Conservation (phyloP, 2,797 vertebrate genomes). For the Melanotaenia maccullochi region DNA sequence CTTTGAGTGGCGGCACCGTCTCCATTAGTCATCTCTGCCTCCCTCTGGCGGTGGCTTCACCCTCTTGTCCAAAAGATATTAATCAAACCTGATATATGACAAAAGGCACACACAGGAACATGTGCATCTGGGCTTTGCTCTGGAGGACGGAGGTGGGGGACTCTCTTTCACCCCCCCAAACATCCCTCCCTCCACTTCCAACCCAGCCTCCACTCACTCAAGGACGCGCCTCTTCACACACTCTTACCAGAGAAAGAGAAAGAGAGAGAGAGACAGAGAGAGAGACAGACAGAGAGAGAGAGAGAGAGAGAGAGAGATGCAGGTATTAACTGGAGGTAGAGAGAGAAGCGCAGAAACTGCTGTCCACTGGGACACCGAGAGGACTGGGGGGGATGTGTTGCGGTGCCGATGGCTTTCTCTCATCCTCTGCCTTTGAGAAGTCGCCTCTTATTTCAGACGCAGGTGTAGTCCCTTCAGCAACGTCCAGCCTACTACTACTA, state of each 20-base stretch:
- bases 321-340: slow-evolving; percentile 57
- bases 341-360: slow-evolving; percentile 29
- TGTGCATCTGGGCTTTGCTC: not conserved
- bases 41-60: slow-evolving; percentile 56
- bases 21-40: slow-evolving; percentile 28
- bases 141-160: not conserved
- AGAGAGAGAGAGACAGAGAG: slow-evolving; percentile 16
- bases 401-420: slow-evolving; percentile 33
- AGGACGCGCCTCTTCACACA: slow-evolving; percentile 47
- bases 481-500: slow-evolving; percentile 13
- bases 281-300: slow-evolving; percentile 40
- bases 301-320: slow-evolving; percentile 41
- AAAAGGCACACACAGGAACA: slow-evolving; percentile 5
- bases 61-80: not conserved
- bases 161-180: not conserved
- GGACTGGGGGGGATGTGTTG: slow-evolving; percentile 37
- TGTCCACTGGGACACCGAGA: slow-evolving; percentile 36
- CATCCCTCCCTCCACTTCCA: slow-evolving; percentile 14
- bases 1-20: not conserved
- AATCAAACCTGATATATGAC: slow-evolving; percentile 1
- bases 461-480: slow-evolving; percentile 60
- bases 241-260: slow-evolving; percentile 1
- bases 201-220: slow-evolving; percentile 19
- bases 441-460: slow-evolving; percentile 45
- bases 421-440: slow-evolving; percentile 16